Base-by-base conservation (phyloP, 2,888 invertebrate genomes). In the Diploptera punctata region DNA sequence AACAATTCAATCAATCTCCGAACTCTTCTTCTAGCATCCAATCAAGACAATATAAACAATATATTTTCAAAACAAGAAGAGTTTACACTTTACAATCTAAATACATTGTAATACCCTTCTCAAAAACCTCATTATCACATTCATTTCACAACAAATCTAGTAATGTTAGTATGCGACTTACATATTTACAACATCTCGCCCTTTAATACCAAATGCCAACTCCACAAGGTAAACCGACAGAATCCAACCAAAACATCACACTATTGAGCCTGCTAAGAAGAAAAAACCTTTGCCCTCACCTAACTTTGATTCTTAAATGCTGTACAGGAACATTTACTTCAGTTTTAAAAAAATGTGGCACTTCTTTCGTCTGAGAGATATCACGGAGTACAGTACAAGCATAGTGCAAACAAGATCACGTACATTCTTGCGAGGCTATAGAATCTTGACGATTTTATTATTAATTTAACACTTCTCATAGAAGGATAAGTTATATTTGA, bases 21-120 rank as follows among this genome's bases (percentile, higher is more conserved):
- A n/a, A n/a, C 29, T 19, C 29, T n/a, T 33, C 68, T n/a, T 54
- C 26, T 49, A 33, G 18, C 31, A 60, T 52, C 61, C 43, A 60
- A 67, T 67, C 26, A 84, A 86, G 85, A 86, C 85, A 85, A 86
- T 86, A 85, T 85, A 86, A 86, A 86, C 85, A 86, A 86, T 86
- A 86, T 86, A 85, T 71, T 76, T 70, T 69, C 69, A 73, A 72
- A 69, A 72, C 75, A 75, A 73, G 69, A 68, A 52, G 54, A 65
- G 61, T 52, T 54, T 69, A 73, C 31, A 10, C 43, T 68, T 72
- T 72, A 72, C 70, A 72, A 67, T 62, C 72, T 75, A 75, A 70
- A 73, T 70, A 75, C 73, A 75, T 62, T 70, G 70, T 71, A 73
- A 73, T 73, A 74, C 71, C 73, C 70, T 74, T 74, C 62, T 75